phyloP scores from a whole-genome alignment of 2,888 invertebrate species.

The Diarsia brunnea region DNA sequence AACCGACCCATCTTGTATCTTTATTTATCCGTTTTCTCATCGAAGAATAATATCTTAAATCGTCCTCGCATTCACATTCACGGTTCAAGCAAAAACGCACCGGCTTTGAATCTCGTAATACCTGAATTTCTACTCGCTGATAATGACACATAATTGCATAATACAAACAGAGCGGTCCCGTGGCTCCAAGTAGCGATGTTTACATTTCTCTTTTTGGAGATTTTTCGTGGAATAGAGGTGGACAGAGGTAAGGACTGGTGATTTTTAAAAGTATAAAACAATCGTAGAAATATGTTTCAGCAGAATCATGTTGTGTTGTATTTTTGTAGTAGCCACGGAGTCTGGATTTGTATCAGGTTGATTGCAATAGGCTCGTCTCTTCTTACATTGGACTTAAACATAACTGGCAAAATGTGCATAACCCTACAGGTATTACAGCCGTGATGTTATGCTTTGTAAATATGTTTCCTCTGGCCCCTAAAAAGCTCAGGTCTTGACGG shows the following conservation, averaged over 20 bases:
- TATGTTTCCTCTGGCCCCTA: not conserved
- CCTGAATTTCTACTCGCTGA: slow-evolving; percentile 49
- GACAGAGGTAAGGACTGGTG: not conserved
- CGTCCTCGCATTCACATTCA: slow-evolving; percentile 2
- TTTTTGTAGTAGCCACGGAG: too few relatives aligned
- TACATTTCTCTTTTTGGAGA: not conserved
- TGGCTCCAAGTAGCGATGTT: slow-evolving; percentile 5
- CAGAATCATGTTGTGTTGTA: too few relatives aligned
- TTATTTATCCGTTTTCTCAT: not conserved
- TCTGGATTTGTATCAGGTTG: too few relatives aligned
- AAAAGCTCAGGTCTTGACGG: not conserved
- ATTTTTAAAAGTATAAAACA: not conserved
- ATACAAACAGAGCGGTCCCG: slow-evolving; percentile 5
- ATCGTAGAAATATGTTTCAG: not conserved
- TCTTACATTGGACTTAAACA: too few relatives aligned
- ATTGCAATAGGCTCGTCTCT: too few relatives aligned
- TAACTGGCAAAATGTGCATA: too few relatives aligned
- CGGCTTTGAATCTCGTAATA: slow-evolving; percentile 41
- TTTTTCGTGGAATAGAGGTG: slow-evolving; percentile 14
- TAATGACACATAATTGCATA: slow-evolving; percentile 55
- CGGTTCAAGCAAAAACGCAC: slow-evolving; percentile 26
- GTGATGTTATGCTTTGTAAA: too few relatives aligned
- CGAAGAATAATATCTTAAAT: slow-evolving; percentile 11
- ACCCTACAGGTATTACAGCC: too few relatives aligned
- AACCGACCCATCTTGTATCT: not conserved